Evolutionary conservation across 1,140 invertebrate species (phyloP).

Genomic region (Eurosta solidaginis): DNA sequence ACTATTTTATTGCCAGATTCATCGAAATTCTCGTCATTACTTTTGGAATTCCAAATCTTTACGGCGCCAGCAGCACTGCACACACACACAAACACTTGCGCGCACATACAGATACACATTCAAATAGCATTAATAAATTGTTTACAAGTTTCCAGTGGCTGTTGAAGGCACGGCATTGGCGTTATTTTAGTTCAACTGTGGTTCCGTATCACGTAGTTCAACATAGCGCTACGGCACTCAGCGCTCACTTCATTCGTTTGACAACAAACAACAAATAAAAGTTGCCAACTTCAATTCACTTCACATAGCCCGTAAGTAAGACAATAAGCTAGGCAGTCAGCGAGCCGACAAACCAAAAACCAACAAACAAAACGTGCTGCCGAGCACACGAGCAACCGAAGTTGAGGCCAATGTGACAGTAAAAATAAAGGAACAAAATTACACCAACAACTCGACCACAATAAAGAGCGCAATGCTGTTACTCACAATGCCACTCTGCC

Average conservation of each 20-base stretch:
- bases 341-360: background rate
- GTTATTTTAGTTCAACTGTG: background rate
- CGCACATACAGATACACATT: background rate
- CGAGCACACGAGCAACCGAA: background rate
- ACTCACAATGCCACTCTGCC: background rate
- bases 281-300: conserved; percentile 58
- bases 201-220: background rate
- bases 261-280: conserved; percentile 41
- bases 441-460: background rate
- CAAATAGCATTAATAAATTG: background rate
- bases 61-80: background rate
- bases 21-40: background rate
- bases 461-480: background rate
- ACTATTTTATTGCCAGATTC: background rate
- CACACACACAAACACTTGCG: background rate
- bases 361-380: background rate
- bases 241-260: conserved; percentile 34
- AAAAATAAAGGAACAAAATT: background rate
- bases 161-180: background rate
- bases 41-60: conserved; percentile 1
- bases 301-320: conserved; percentile 43
- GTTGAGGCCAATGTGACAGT: background rate
- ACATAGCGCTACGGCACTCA: background rate
- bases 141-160: background rate
- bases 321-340: background rate